Base-by-base conservation (phyloP, 2,888 invertebrate species). In the Pseudanteris insignis region DNA sequence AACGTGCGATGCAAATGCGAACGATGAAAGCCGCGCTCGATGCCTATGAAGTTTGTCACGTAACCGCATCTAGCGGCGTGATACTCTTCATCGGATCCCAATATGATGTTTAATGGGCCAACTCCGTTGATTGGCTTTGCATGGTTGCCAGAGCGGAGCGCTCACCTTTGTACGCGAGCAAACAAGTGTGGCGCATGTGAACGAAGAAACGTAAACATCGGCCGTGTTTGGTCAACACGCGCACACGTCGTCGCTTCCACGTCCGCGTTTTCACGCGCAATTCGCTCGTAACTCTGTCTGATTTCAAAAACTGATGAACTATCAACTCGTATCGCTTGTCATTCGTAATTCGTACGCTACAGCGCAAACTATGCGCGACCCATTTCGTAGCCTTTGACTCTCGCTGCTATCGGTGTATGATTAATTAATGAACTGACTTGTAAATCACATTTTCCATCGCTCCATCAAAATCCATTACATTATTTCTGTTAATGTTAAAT, bases 101-200 rank as follows among this genome's bases (percentile, higher is more conserved):
- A 51, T 40, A 28, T 51, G 32, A 51, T 34, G 50, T 51, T 40
- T 34, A 51, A 51, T 28, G 41, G 50, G 21, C 10, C 28, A 41
- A 34, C 21, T 40, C 28, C 41, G 33, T 34, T 41, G 50, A 41
- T 51, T 41, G 40, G 34, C 50, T 51, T 34, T 41, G 25, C 41
- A 28, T 18, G 28, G 18, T 26, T 14, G 34, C 21, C 34, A 7
- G 29, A 51, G 21, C 14, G 14, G 24, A 47, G 37, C 13, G 30
- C 47, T 47, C 26, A 37, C 37, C 44, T 30, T 41, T 32, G 33
- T 25, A 14, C 6, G 14, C 6, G 24, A 30, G 12, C 47, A 36
- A 47, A 47, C 47, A 47, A 47, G 30, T 37, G 33, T 9, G 34
- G 21, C 47, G 21, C 29, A 21, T 24, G 28, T 24, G 24, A 37